Base-by-base conservation (phyloP, 2,888 invertebrate species). In the Liopterus haemorrhoidalis region DNA sequence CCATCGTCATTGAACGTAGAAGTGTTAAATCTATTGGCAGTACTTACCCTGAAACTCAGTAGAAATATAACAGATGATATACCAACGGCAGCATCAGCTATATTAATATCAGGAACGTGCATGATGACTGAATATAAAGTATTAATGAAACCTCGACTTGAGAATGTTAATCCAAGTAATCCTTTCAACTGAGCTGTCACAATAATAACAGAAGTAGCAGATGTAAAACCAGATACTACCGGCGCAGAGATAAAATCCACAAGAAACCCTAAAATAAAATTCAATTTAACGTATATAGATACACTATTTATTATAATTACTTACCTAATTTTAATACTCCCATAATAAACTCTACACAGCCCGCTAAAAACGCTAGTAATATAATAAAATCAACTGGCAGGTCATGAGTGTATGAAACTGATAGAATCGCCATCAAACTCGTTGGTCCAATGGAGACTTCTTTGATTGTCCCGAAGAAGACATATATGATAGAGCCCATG, bases 401-500 rank as follows among this genome's bases (percentile, higher is more conserved):
- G 18, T 77, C 78, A 49, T 74, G 72, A 38, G 84, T 82, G 55
- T 79, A 82, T 59, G 86, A 83, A 49, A 82, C 71, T 21, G 87
- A 87, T 57, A 95, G 70, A 39, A 95, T 72, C 22, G 93, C 84
- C 89, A 94, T 90, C 48, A 95, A 76, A 56, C 92, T 91, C 0
- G 94, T 93, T 0, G 95, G 93, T n/a, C 95, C 89, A 53, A 89
- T 87, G 0, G 86, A 86, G 2, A 88, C 87, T 70, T 88, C 85
- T 61, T 81, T 85, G 52, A 87, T 82, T 1, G 91, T 90, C 27
- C 95, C 95, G 57, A 95, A 81, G 56, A 90, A 65, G 41, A 85
- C 73, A 69, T 96, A 96, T 41, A 92, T 73, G 57, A 94, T 85
- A 40, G 87, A 85, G n/a, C 83, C 82, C 66, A 92, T 77, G 65